A percentile compares a stretch with the other conserved stretches of the same genome.
These are phyloP conservation scores for Cyrtonyx montezumae DNA, from an alignment of 2,113 vertebrate species.

Conservation along the genomic window DNA sequence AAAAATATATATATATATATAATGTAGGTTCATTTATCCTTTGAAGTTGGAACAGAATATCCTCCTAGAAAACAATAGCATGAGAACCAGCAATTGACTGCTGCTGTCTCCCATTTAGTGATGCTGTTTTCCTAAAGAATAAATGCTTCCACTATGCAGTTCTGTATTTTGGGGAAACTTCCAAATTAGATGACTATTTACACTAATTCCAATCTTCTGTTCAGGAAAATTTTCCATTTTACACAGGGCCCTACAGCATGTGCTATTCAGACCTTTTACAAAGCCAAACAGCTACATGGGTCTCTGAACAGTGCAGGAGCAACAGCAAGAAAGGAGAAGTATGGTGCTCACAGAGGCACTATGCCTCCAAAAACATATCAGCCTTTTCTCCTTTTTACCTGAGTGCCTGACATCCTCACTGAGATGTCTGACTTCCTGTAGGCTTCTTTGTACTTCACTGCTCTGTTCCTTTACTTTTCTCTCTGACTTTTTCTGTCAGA, in stretches of 20 bases:
- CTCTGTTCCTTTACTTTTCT: neutral
- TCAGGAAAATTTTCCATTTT: neutral
- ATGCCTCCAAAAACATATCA: neutral
- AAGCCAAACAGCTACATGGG: neutral
- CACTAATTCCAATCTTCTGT: neutral
- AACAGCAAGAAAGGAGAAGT: neutral
- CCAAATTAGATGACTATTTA: neutral
- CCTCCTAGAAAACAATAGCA: fast-evolving
- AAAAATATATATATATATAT: neutral
- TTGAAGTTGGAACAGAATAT: neutral
- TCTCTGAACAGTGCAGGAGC: neutral
- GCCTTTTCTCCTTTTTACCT: neutral
- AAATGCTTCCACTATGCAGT: neutral
- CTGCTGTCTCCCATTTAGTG: too few species aligned
- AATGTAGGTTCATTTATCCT: neutral
- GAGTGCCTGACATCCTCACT: neutral
- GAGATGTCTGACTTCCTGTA: neutral
- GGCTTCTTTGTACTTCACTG: neutral
- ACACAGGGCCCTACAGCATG: neutral
- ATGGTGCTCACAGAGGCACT: neutral
- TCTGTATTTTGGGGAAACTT: neutral
- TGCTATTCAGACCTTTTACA: neutral
- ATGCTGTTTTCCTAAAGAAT: neutral
- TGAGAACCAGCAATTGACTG: neutral
- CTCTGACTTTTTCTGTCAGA: neutral